phyloP scores from a whole-genome alignment of 2,888 invertebrate species.

The Eustalomyia histrio region DNA sequence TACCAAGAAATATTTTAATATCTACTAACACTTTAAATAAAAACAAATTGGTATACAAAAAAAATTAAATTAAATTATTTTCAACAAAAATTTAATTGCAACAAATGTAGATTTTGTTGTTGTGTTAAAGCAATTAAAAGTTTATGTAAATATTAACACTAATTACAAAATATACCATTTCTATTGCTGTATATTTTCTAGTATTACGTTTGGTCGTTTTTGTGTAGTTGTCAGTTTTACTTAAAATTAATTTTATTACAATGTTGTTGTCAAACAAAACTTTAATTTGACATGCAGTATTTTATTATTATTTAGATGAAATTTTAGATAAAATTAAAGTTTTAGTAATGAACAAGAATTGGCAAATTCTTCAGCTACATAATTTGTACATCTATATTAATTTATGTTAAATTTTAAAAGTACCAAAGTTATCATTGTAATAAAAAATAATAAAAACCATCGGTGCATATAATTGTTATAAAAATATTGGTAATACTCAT shows the following conservation, averaged over 20 bases:
- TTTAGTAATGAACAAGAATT: too few relatives aligned
- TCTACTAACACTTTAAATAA: background rate
- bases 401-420: too few relatives aligned
- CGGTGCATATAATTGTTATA: too few relatives aligned
- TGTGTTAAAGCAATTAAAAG: conserved; percentile 52
- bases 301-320: background rate
- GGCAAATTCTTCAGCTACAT: too few relatives aligned
- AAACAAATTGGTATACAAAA: conserved; percentile 13
- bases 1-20: background rate
- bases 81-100: conserved; percentile 28
- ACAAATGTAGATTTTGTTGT: conserved; percentile 12
- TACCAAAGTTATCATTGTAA: too few relatives aligned
- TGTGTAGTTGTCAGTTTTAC: conserved; percentile 39
- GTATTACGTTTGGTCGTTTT: conserved; percentile 8
- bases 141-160: conserved; percentile 55
- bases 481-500: too few relatives aligned
- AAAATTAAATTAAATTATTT: background rate
- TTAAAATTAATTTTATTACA: conserved; percentile 49
- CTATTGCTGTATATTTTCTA: conserved; percentile 46
- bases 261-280: conserved; percentile 46
- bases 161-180: conserved; percentile 55
- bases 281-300: conserved; percentile 18
- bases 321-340: background rate
- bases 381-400: too few relatives aligned
- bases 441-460: too few relatives aligned